phyloP scores from a whole-genome alignment of 2,888 invertebrate species.

The Phalera bucephala region DNA sequence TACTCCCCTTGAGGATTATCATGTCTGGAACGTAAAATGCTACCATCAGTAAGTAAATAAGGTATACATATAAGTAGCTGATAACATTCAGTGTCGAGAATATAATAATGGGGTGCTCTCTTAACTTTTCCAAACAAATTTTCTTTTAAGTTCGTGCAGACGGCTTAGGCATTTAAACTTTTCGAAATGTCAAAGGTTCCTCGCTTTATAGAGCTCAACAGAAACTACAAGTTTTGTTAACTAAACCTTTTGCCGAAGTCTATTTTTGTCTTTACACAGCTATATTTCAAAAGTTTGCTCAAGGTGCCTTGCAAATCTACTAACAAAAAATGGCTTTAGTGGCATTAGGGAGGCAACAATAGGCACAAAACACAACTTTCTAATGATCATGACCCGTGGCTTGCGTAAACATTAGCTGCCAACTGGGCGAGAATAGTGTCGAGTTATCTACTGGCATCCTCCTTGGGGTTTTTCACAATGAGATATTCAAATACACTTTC shows the following conservation, averaged over 20 bases:
- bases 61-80: conserved; percentile 3
- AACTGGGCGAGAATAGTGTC: conserved; percentile 17
- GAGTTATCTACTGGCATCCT: conserved; percentile 27
- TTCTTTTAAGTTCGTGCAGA: background rate
- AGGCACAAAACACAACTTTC: conserved; percentile 45
- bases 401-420: conserved; percentile 25
- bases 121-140: background rate
- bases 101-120: background rate
- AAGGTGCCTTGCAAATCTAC: too few relatives aligned
- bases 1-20: conserved; percentile 54
- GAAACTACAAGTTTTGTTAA: too few relatives aligned
- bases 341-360: conserved; percentile 27
- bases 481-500: background rate
- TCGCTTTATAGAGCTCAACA: conserved; percentile 7
- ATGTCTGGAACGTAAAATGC: conserved; percentile 41
- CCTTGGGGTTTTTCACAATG: conserved; percentile 9
- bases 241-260: too few relatives aligned
- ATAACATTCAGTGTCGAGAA: background rate
- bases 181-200: background rate
- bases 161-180: background rate
- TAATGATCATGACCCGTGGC: conserved; percentile 46
- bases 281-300: too few relatives aligned
- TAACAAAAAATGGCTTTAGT: conserved; percentile 14
- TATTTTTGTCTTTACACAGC: too few relatives aligned
- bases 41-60: conserved; percentile 25